Conservation (phyloP, 2,888 invertebrate genomes). For the Coleophora deauratella region DNA sequence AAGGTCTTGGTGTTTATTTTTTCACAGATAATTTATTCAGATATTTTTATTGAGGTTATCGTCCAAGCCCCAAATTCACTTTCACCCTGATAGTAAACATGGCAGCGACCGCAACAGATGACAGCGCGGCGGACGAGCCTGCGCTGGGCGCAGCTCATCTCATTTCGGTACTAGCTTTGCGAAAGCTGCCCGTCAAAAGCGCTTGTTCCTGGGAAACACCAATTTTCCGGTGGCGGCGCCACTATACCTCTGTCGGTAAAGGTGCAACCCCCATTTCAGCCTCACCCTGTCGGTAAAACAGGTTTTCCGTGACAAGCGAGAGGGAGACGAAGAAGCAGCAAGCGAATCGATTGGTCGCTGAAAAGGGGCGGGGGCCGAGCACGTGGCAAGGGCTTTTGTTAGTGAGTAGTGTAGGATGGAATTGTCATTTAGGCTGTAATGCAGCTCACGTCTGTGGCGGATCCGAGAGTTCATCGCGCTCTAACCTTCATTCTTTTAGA, state of each 20-base stretch:
- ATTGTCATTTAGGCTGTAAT: slow-evolving; percentile 34
- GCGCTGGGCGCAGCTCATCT: slow-evolving; percentile 58
- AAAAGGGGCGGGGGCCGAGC: slow-evolving; percentile 63
- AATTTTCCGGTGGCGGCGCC: slow-evolving; percentile 41
- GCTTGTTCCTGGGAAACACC: not conserved
- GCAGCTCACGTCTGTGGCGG: slow-evolving; percentile 34
- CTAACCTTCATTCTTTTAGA: slow-evolving; percentile 18
- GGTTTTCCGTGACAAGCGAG: slow-evolving; percentile 22
- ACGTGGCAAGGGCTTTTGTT: slow-evolving; percentile 55
- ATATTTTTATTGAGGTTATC: slow-evolving; percentile 62
- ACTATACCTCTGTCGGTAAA: slow-evolving; percentile 29
- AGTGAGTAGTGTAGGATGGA: slow-evolving; percentile 27
- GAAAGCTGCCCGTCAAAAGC: not conserved
- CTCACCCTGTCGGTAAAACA: slow-evolving; percentile 54
- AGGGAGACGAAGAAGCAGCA: slow-evolving; percentile 47
- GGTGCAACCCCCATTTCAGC: slow-evolving; percentile 22
- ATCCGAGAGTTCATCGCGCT: slow-evolving; percentile 26
- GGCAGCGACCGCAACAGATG: slow-evolving; percentile 70
- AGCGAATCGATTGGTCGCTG: slow-evolving; percentile 62
- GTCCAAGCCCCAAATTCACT: slow-evolving; percentile 63
- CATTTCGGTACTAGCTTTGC: slow-evolving; percentile 37
- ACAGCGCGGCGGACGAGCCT: slow-evolving; percentile 65
- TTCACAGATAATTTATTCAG: slow-evolving; percentile 36
- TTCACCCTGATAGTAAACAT: slow-evolving; percentile 63
- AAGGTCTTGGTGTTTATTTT: slow-evolving; percentile 26